Percentiles rank a stretch among this genome's conserved stretches.
phyloP scores from a whole-genome alignment of 2,888 invertebrate genomes.

The Hedya salicella region DNA sequence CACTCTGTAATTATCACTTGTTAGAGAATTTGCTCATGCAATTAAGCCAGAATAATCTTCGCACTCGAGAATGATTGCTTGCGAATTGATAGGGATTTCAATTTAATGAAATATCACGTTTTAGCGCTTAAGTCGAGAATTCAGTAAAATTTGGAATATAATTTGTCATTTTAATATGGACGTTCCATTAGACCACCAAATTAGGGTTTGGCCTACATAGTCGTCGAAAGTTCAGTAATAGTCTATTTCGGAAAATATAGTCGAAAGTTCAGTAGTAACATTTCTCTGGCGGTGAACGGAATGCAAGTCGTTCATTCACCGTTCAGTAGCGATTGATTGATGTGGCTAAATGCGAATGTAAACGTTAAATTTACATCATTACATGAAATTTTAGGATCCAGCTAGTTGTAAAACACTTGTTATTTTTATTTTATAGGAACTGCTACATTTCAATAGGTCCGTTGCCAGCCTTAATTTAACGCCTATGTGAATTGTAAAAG shows the following conservation, averaged over 20 bases:
- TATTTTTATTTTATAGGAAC: too few species aligned
- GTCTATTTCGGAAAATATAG: too few species aligned
- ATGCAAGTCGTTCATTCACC: not conserved
- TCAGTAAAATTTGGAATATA: not conserved
- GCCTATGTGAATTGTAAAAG: too few species aligned
- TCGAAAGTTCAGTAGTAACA: not conserved
- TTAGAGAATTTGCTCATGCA: conserved; percentile 11
- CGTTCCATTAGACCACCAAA: not conserved
- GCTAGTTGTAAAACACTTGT: too few species aligned
- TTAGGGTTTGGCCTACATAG: not conserved
- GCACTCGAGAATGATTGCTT: conserved; percentile 22
- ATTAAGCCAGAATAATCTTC: conserved; percentile 27
- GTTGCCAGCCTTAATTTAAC: too few species aligned
- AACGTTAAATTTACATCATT: not conserved
- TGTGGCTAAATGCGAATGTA: not conserved
- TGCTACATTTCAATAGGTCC: too few species aligned
- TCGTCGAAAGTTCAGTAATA: not conserved
- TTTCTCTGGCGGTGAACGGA: not conserved
- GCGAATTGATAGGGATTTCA: not conserved
- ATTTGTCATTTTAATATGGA: not conserved
- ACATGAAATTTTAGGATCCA: too few species aligned
- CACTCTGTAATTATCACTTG: conserved; percentile 23
- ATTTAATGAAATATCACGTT: conserved; percentile 28
- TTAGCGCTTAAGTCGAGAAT: not conserved
- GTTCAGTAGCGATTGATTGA: not conserved